A percentile compares a stretch with the other conserved stretches of the same genome.
Evolutionary conservation across 2,797 vertebrate species (phyloP).

Genomic region (Fringilla coelebs): DNA sequence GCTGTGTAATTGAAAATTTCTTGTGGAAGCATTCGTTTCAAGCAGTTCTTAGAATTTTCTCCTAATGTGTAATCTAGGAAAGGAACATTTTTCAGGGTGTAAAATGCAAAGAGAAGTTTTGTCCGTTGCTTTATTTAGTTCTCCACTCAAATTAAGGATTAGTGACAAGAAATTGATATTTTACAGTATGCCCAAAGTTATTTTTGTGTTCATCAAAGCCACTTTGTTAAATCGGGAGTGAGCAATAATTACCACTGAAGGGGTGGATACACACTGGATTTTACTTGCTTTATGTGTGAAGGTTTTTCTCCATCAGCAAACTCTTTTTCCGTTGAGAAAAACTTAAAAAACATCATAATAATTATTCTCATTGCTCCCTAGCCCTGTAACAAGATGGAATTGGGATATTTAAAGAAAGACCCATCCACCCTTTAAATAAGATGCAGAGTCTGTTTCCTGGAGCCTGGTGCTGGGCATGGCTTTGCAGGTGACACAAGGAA

Average conservation of each 20-base stretch:
- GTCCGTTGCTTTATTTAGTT: neutral
- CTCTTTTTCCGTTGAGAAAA: neutral
- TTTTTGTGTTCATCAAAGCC: neutral
- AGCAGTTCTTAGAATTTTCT: neutral
- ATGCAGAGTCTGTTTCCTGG: neutral
- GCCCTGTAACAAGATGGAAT: neutral
- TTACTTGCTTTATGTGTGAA: neutral
- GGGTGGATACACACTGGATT: neutral
- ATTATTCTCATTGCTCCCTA: neutral
- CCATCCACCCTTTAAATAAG: neutral
- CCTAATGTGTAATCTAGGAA: neutral
- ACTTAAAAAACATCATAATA: neutral
- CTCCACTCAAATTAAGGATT: neutral
- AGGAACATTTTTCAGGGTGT: neutral
- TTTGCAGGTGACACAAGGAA: neutral
- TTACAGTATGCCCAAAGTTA: neutral
- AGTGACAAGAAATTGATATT: neutral
- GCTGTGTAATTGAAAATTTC: neutral
- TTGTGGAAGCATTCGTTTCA: accelerated
- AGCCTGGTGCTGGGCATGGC: neutral
- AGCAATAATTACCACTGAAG: neutral
- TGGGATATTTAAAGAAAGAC: neutral
- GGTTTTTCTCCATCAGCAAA: neutral
- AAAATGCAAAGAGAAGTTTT: neutral
- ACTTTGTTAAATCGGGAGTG: neutral